Evolutionary conservation across 2,888 invertebrate species (phyloP), one percentile per base, ranked within the genome.

Genomic region (Rhabditoides inermis): DNA sequence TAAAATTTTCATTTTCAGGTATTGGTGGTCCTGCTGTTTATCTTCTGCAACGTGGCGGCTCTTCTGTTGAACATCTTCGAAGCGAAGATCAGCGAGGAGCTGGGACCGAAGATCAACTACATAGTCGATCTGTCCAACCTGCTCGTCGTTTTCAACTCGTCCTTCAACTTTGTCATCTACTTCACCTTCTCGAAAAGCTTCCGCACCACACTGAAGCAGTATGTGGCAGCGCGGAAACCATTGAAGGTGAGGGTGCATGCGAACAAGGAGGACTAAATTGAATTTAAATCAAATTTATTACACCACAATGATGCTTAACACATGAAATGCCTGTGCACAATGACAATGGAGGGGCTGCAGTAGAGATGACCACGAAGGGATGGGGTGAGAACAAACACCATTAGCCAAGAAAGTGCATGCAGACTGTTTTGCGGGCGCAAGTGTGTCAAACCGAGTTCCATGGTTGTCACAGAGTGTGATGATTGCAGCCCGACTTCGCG

Each of bases 121-220:
- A 58, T 76, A 28, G 70, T 76, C 35, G 76, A 76, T 61, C 45
- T 70, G 6, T 71, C 72, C 32, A 76, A 76, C 45, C 65, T 76
- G 27, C 55, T 76, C 27, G 75, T 76, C 12, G 75, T 76, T 5
- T 68, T 73, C 54, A 76, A 76, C 56, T 72, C 72, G 36, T 64
- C 70, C 46, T 72, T 72, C 61, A 75, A 75, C 49, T 72, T 76
- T 51, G 63, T 72, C 39, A 76, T 76, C 47, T 76, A 76, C 55
- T 60, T 71, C 56, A 66, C 64, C n/a, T 76, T 71, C 60, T 75
- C 72, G 5, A 57, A 54, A 2, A 54, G 61, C 5, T 76, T 73
- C 45, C 65, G 69, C 10, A 50, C 57, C 45, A 71, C 68, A 2
- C 56, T 73, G 27, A 56, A 56, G 28, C 61, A 61, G 25, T 68